Conservation (phyloP, 2,113 vertebrate genomes). For the Pteruthius melanotis region DNA sequence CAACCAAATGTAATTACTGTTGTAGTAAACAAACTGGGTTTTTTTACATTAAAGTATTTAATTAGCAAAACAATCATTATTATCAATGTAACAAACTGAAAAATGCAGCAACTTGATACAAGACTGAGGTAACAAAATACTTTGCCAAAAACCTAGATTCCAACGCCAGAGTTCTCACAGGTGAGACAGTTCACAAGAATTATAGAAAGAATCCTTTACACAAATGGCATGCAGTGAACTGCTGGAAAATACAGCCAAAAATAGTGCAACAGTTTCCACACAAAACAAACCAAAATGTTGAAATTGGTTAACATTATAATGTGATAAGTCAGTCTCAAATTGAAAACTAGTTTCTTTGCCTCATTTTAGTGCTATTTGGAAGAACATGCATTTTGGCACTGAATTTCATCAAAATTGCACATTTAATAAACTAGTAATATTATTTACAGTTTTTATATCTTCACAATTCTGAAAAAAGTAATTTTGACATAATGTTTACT, state of each 20-base stretch:
- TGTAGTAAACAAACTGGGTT: slow-evolving; percentile 68
- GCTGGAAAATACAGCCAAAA: slow-evolving; percentile 57
- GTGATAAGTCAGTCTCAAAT: slow-evolving; percentile 44
- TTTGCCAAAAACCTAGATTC: slow-evolving; percentile 74
- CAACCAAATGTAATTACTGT: slow-evolving; percentile 65
- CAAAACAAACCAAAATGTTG: slow-evolving; percentile 61
- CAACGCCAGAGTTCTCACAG: slow-evolving; percentile 48
- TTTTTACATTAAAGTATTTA: slow-evolving; percentile 75
- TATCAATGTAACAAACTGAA: slow-evolving; percentile 79
- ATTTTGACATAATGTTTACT: background rate
- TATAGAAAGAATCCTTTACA: slow-evolving; percentile 65
- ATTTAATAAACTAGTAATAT: slow-evolving; percentile 48
- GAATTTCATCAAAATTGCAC: slow-evolving; percentile 39
- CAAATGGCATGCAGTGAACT: slow-evolving; percentile 74
- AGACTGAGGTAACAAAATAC: slow-evolving; percentile 85
- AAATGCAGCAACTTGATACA: slow-evolving; percentile 80
- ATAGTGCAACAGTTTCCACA: slow-evolving; percentile 70
- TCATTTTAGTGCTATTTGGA: slow-evolving; percentile 71
- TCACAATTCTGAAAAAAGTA: background rate
- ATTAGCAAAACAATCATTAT: slow-evolving; percentile 77
- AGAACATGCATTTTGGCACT: slow-evolving; percentile 79
- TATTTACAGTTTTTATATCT: background rate
- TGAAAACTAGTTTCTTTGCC: slow-evolving; percentile 59
- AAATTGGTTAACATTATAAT: slow-evolving; percentile 56
- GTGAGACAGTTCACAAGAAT: slow-evolving; percentile 67